Base-by-base conservation (phyloP, 1,140 invertebrate species). In the Lethrus apterus region DNA sequence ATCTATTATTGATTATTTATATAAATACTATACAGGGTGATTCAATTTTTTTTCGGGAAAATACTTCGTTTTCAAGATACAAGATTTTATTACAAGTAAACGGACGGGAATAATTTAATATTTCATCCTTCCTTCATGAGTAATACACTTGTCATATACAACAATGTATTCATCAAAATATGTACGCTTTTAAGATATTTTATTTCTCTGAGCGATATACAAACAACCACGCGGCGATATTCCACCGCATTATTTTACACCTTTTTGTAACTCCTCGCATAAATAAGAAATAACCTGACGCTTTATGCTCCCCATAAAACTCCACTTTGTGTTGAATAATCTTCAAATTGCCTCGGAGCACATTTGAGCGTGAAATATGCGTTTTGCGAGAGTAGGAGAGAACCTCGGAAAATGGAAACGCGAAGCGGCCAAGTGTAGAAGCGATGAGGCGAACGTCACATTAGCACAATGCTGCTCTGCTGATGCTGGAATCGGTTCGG, bases 281-380 rank as follows among this genome's bases (percentile, higher is more conserved):
- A 62, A 62, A 62, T 62, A 62, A 58, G 50, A 52, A 56, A 60
- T 62, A 60, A 60, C 56, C 58, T 60, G 60, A 44, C 56, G 56
- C 52, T 59, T 57, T 55, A 60, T 53, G 51, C 47, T 58, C 48
- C 44, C 55, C 57, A 61, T 61, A 60, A 61, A 60, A 60, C 46
- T 59, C 57, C 54, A 60, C 55, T 63, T 62, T 59, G 59, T 59
- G 62, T 62, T 64, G 62, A 64, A 64, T 60, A 64, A 64, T 64
- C 62, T 64, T 62, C 60, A 60, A 64, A 60, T 60, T 62, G 60
- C 55, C 58, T 48, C 38, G 51, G 57, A 57, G 62, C 59, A 60
- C 58, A 60, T 59, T 62, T 51, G 45, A 48, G 50, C 47, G 49
- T 60, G 56, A 62, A 62, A 62, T 60, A 52, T 55, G 45, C 49